phyloP scores from a whole-genome alignment of 2,113 vertebrate genomes.

The Sapajus apella region DNA sequence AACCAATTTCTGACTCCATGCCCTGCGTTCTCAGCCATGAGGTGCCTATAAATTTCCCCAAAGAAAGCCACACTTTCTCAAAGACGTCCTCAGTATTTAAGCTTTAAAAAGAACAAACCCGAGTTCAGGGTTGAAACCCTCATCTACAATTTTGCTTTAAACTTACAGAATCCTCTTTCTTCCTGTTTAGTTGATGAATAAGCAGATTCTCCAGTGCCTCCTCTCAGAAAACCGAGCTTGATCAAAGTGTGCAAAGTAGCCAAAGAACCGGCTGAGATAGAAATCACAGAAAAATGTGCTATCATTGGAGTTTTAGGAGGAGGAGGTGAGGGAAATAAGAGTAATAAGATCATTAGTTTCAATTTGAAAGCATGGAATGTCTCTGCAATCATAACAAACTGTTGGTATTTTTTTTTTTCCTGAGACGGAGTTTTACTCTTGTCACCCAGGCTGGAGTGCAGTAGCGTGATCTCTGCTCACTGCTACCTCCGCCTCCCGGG shows the following conservation, averaged over 20 bases:
- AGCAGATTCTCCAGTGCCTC: conserved; percentile 66
- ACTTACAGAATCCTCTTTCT: neutral
- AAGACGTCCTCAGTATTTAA: conserved; percentile 41
- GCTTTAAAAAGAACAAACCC: neutral
- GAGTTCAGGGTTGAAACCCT: conserved; percentile 36
- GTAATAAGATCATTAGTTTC: conserved; percentile 24
- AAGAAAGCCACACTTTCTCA: neutral
- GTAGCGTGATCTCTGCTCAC: no score
- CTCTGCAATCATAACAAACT: conserved; percentile 58
- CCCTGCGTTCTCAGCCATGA: neutral
- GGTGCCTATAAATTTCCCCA: neutral
- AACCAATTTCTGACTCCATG: neutral
- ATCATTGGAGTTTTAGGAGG: conserved; percentile 34
- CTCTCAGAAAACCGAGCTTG: conserved; percentile 66
- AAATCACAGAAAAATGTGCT: conserved; percentile 39
- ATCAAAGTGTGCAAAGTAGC: conserved; percentile 19
- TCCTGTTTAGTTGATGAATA: conserved; percentile 64
- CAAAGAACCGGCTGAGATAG: conserved; percentile 41
- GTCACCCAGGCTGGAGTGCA: no score
- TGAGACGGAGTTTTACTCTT: no score
- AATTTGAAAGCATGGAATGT: conserved; percentile 52
- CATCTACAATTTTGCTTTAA: conserved; percentile 57
- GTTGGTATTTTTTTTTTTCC: conserved; percentile 38
- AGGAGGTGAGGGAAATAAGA: conserved; percentile 42
- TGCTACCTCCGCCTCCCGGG: no score